Base-by-base conservation (phyloP, 2,888 invertebrate genomes). In the Strigamia transsilvanica region DNA sequence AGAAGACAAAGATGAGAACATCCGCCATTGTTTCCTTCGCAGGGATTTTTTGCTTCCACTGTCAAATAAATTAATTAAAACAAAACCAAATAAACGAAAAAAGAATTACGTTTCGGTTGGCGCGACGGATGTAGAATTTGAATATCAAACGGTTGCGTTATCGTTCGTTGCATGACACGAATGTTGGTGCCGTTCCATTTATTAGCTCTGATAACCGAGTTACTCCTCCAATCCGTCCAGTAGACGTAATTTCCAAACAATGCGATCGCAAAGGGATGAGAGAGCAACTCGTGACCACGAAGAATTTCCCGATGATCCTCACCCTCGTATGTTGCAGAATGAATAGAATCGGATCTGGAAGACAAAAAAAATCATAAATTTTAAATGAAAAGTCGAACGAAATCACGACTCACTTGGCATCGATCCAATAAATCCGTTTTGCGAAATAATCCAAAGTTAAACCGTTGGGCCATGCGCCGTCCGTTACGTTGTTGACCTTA, bases 141-240 rank as follows among this genome's bases (percentile, higher is more conserved):
- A 84, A 97, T 92, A 87, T 96, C 96, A 90, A 96, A 97, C 0
- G 97, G 97, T 88, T 97, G 96, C 2, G 94, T 93, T 84, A 93
- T 91, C 13, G 95, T 94, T 84, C 93, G 90, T 87, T 95, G 94
- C 85, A 97, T 91, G 18, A 94, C 92, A 83, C 91, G 90, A 2
- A 95, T 93, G 87, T 94, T 92, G 27, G 92, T 91, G 0, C 90
- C 94, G 88, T 93, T 93, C 93, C 94, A 96, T 89, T 97, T 97
- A 89, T 94, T 94, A 41, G 96, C 88, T 85, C 94, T 90, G 85
- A 94, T 92, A 3, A 97, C 94, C 84, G 94, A 93, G 87, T 94
- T 95, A 82, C 93, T 93, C 84, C 95, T 91, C 97, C 97, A 97
- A 89, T 97, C 97, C 0, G 96, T 96, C 96, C 96, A 97, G 89